Evolutionary conservation across 2,888 invertebrate genomes (phyloP).

Genomic region (Zhengitettix transpicula): DNA sequence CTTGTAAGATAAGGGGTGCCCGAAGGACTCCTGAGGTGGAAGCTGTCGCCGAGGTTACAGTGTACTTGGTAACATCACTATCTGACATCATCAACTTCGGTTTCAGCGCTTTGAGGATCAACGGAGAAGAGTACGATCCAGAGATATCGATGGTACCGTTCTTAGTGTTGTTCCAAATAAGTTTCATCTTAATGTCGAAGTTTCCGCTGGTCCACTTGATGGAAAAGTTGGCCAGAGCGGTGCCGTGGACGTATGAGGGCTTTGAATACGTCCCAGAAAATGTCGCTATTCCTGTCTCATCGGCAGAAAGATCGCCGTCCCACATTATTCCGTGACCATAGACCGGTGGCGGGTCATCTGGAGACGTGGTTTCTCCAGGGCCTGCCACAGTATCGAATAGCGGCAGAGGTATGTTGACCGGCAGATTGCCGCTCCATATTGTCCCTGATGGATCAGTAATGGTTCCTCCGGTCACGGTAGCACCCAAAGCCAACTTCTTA

Average conservation of each 20-base stretch:
- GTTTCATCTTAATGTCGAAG: conserved; percentile 1
- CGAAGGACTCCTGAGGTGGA: background rate
- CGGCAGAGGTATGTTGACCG: conserved; percentile 5
- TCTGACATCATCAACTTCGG: background rate
- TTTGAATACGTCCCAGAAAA: conserved; percentile 1
- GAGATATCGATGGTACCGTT: background rate
- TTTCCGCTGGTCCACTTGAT: conserved; percentile 3
- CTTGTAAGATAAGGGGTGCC: conserved; percentile 10
- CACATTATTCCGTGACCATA: conserved; percentile 4
- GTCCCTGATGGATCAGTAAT: background rate
- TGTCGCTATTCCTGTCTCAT: background rate
- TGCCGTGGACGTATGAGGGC: conserved; percentile 1
- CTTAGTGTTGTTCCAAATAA: background rate
- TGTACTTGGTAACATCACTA: background rate
- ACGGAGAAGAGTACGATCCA: conserved; percentile 2
- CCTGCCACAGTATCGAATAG: conserved; percentile 3
- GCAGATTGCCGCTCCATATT: conserved; percentile 5
- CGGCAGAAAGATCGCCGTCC: background rate
- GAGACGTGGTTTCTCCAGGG: background rate
- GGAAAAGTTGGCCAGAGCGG: background rate
- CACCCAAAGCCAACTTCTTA: background rate
- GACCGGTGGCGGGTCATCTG: background rate
- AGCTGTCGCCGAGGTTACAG: background rate
- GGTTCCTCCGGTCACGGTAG: background rate
- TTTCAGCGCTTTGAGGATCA: background rate